A percentile compares a stretch with the other conserved stretches of the same genome.
These are phyloP conservation scores for Fopius arisanus DNA, from an alignment of 1,140 invertebrate genomes.

Conservation along the genomic window DNA sequence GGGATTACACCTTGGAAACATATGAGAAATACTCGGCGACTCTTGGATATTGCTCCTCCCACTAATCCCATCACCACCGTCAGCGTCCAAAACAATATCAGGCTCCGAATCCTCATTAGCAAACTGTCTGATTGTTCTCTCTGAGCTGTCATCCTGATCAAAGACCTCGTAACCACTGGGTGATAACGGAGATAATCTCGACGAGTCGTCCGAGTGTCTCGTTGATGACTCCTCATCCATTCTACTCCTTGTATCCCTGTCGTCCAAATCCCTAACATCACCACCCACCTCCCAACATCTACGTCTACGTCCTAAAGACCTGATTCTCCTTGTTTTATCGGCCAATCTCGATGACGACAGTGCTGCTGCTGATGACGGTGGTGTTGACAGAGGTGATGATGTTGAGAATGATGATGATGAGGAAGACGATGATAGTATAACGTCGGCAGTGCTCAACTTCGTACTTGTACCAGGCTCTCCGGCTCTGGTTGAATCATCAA, in stretches of 20 bases:
- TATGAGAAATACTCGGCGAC: conserved; percentile 20
- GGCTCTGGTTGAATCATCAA: conserved; percentile 47
- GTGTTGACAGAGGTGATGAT: conserved; percentile 45
- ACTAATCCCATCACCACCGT: not conserved
- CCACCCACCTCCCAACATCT: not conserved
- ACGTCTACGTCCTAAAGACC: not conserved
- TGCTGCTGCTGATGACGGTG: conserved; percentile 16
- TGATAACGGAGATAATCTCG: conserved; percentile 34
- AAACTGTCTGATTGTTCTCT: conserved; percentile 25
- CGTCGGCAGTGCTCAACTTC: not conserved
- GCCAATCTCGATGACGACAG: conserved; percentile 6
- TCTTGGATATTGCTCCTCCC: not conserved
- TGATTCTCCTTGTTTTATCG: not conserved
- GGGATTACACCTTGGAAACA: conserved; percentile 41
- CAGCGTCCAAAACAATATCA: conserved; percentile 15
- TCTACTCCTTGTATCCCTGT: not conserved
- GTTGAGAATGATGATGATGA: conserved; percentile 25
- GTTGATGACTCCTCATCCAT: conserved; percentile 25
- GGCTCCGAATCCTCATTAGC: conserved; percentile 24
- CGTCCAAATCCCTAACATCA: not conserved
- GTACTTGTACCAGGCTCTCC: conserved; percentile 39
- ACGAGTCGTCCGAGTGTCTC: conserved; percentile 34
- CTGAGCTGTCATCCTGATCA: conserved; percentile 33
- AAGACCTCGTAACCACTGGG: conserved; percentile 34
- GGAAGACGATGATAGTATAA: conserved; percentile 16